These are phyloP conservation scores for Nothobranchius kuhntae DNA, from an alignment of 2,113 vertebrate genomes.

Conservation along the genomic window DNA sequence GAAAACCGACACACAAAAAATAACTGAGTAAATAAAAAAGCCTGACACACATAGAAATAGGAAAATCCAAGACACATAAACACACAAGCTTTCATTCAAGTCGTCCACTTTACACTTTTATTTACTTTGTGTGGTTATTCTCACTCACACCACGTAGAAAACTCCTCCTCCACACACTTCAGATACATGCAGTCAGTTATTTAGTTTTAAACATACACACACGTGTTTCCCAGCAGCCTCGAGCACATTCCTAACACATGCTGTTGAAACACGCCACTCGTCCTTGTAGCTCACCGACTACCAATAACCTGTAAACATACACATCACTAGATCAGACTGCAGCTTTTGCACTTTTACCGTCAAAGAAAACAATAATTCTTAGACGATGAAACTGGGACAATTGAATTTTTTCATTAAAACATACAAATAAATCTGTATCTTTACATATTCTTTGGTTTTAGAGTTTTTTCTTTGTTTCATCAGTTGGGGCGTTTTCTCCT, in stretches of 20 bases:
- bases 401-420: constrained; percentile 2
- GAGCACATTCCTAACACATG: constrained; percentile 78
- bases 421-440: neutral
- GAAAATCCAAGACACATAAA: neutral
- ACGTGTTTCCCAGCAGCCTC: constrained; percentile 65
- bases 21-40: too few species aligned
- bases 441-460: neutral
- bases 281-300: constrained; percentile 50
- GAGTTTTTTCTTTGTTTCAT: constrained; percentile 18
- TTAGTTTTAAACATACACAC: constrained; percentile 37
- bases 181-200: constrained; percentile 33
- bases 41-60: neutral
- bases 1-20: neutral
- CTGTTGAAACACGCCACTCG: constrained; percentile 69
- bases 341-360: constrained; percentile 15
- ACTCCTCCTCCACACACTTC: neutral
- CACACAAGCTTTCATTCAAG: neutral
- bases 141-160: neutral
- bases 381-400: neutral
- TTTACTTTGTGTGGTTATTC: too few species aligned
- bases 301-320: constrained; percentile 51
- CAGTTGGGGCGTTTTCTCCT: constrained; percentile 21
- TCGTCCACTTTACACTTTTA: too few species aligned
- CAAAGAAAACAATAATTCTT: constrained; percentile 21
- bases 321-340: constrained; percentile 30